phyloP scores from a whole-genome alignment of 2,113 vertebrate species.

The Dunckerocampus dactyliophorus region DNA sequence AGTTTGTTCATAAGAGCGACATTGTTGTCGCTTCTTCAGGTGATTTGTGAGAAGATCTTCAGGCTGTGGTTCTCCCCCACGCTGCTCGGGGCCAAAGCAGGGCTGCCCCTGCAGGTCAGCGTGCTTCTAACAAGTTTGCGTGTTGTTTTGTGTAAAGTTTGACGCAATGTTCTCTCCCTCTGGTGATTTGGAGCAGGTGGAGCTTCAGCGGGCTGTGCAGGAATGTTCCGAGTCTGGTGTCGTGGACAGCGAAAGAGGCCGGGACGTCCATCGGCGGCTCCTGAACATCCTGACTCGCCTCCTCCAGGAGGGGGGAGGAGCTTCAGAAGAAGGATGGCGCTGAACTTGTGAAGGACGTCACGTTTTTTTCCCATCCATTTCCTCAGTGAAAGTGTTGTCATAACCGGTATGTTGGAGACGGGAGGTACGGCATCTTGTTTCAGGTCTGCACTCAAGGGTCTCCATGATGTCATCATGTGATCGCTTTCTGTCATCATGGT shows the following conservation, averaged over 20 bases:
- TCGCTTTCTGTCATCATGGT: neutral
- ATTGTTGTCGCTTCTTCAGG: slow-evolving; percentile 64
- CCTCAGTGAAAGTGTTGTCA: too few species aligned
- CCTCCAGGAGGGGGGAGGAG: slow-evolving; percentile 70
- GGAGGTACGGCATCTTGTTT: too few species aligned
- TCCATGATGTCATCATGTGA: neutral
- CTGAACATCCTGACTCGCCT: slow-evolving; percentile 77
- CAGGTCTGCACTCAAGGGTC: neutral
- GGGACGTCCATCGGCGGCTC: slow-evolving; percentile 54
- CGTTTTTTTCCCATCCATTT: too few species aligned
- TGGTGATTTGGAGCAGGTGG: slow-evolving; percentile 42
- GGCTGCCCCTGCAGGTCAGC: slow-evolving; percentile 71
- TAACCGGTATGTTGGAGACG: too few species aligned
- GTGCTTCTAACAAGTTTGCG: neutral
- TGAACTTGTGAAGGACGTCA: slow-evolving; percentile 57
- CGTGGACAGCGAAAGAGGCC: neutral
- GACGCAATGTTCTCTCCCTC: neutral
- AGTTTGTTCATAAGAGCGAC: neutral
- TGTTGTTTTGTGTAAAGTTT: neutral
- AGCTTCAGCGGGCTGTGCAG: slow-evolving; percentile 80
- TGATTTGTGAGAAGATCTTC: slow-evolving; percentile 97
- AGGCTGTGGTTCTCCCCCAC: slow-evolving; percentile 83
- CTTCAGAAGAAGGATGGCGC: slow-evolving; percentile 47
- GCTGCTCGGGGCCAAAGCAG: slow-evolving; percentile 61
- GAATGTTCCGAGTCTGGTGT: slow-evolving; percentile 75